Base-by-base conservation (phyloP, 2,113 vertebrate species). In the Cyphomyrus discorhynchus region DNA sequence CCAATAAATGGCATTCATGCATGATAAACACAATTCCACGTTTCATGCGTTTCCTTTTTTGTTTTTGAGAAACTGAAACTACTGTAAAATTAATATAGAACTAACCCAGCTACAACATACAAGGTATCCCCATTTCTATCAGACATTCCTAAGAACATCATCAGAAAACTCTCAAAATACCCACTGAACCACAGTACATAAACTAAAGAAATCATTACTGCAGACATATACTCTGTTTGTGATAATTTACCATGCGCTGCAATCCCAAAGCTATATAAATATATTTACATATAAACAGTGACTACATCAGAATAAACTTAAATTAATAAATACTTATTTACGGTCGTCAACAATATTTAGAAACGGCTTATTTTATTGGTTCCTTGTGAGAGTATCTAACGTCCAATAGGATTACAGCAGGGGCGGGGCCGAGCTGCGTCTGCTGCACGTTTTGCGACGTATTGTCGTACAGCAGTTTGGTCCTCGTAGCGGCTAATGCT, bases 391-490 rank as follows among this genome's bases (percentile, higher is more conserved):
- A 24, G 62, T 5, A 49, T 24, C 31, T 24, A 56, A 19, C 42
- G 58, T 74, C 91, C 92, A 93, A 93, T 93, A 50, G 77, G 11
- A 47, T 24, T 56, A 8, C 19, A 84, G 7, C 46, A 86, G 58
- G 80, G 91, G 91, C 91, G 91, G 86, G 66, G 62, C 15, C 42
- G 47, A 35, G 7, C 7, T 83, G 53, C 91, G 89, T 91, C 47
- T 8, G 31, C 13, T 70, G 93, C 90, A 94, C 93, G 91, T 89
- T 89, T 86, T 46, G 6, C 49, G 58, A 90, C 91, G 91, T 90
- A 50, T 89, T 46, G 35, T 39, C 53, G 66, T 42, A 24, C 39
- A 46, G 80, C 50, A 45, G 42, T 50, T 39, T 62, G 39, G 19
- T 50, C 39, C 13, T 24, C 39, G 84, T 21, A 11, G 47, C 11